Evolutionary conservation across 2,797 vertebrate genomes (phyloP).

Genomic region (Eleutherodactylus coqui): DNA sequence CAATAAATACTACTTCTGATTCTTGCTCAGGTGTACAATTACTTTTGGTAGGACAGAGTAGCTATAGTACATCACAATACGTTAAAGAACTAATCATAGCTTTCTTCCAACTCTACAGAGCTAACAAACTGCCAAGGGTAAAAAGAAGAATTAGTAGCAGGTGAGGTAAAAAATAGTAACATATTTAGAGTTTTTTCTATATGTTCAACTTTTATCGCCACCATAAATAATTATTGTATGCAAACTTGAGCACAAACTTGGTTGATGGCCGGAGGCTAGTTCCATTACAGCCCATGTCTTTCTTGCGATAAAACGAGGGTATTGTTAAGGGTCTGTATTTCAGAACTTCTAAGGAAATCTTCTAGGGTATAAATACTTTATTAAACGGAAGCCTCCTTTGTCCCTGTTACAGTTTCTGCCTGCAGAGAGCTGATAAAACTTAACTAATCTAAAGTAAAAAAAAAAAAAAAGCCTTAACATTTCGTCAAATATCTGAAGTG

Average conservation of each 20-base stretch:
- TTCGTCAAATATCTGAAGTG: background rate
- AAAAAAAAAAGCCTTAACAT: slow-evolving; percentile 16
- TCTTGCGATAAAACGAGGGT: slow-evolving; percentile 5
- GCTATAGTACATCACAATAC: too few species aligned
- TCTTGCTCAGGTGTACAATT: too few species aligned
- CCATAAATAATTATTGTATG: background rate
- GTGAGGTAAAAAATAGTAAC: too few species aligned
- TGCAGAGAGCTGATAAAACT: slow-evolving; percentile 23
- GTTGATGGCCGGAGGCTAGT: background rate
- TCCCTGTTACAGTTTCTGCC: background rate
- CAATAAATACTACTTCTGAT: too few species aligned
- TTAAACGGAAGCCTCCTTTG: slow-evolving; percentile 10
- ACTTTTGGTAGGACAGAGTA: too few species aligned
- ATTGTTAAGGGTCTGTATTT: slow-evolving; percentile 14
- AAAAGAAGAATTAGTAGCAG: too few species aligned
- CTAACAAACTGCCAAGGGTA: too few species aligned
- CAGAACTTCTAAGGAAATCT: slow-evolving; percentile 21
- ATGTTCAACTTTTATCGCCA: too few species aligned
- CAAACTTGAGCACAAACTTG: background rate
- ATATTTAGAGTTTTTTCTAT: too few species aligned
- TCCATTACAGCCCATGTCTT: background rate
- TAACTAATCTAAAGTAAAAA: slow-evolving; percentile 23
- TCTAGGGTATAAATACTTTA: slow-evolving; percentile 19
- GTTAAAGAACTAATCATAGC: too few species aligned
- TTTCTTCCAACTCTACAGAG: too few species aligned